Evolutionary conservation across 2,797 vertebrate species (phyloP), one percentile per base, ranked within the genome.

Genomic region (Poecilia wingei): DNA sequence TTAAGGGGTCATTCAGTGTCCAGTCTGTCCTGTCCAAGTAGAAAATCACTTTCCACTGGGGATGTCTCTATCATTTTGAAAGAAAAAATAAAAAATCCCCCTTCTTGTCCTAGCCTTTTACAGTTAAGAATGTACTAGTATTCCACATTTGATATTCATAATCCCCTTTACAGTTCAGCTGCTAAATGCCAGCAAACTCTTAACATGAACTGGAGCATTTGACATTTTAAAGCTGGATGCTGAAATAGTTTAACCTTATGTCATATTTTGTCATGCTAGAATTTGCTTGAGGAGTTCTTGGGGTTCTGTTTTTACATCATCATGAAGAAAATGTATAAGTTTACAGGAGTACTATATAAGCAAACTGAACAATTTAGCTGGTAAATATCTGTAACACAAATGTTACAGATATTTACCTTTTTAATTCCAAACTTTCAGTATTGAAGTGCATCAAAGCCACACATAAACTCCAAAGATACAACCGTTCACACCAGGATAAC

Each of bases 1-100:
- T 90, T 85, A 85, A 89, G 82, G 85, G 87, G 87, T 82, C 73
- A 89, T 91, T 93, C 91, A 41, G 78, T 92, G 91, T 93, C 87
- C 84, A 70, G 85, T 93, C 72, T 76, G 74, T 90, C 80, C 79
- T 14, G 76, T 84, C 73, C 41, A 80, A 57, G 68, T 66, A 14
- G 47, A 80, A 81, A 82, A 84, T 83, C 55, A 61, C 79, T 83
- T 76, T 57, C 78, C 82, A 77, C 76, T 3, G 43, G 49, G 36
- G 66, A 78, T 72, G 49, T 88, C 78, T 89, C 72, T 0, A 75
- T 88, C 57, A 57, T 39, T 71, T 78, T 36, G 13, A 2, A 70
- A 73, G 39, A 20, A 75, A 41, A 0, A 3, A 13, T 79, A 25
- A 57, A 57, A 55, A 55, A 79, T 72, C 76, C 0, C n/a, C 51